Evolutionary conservation across 2,888 invertebrate genomes (phyloP), one percentile per base, ranked within the genome.

Genomic region (Caenorhabditis panamensis): DNA sequence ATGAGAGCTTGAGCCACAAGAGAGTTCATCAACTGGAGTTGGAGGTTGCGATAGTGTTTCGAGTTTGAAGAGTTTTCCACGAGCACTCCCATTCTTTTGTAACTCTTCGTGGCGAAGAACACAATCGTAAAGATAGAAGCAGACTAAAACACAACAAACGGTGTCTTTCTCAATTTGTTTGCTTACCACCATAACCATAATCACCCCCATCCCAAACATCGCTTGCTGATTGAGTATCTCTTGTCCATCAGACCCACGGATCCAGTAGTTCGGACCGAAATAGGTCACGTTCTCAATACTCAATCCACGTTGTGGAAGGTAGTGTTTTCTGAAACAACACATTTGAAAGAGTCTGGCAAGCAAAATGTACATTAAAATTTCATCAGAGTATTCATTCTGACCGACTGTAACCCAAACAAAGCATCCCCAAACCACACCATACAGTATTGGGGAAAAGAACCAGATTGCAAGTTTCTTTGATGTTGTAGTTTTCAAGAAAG

Each of bases 301-400:
- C 8, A 49, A 5, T 3, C 49, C 49, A 3, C 22, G n/a, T 18
- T 13, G 20, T 3, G 49, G 20, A 3, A 49, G 5, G 49, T 49
- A 49, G 20, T 49, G 4, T 2, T 49, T 2, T 22, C 49, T 49
- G 22, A n/a, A 49, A 18, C 6, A 31, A 9, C 31, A 31, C 9
- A 4, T n/a, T 41, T 54, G n/a, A 41, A 41, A 51, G 31, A 4
- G 9, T 31, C 9, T n/a, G n/a, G n/a, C n/a, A n/a, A n/a, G n/a
- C n/a, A n/a, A n/a, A n/a, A n/a, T n/a, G n/a, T n/a, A 67, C 67
- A 3, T 67, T 24, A 68, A 24, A 6, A 68, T 31, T 6, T n/a
- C 26, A 68, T 68, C 49, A 9, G 68, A 31, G n/a, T 26, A 20
- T 16, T 28, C n/a, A 58, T 31, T 68, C 13, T 13, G 11, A 11